Conservation (phyloP, 2,797 vertebrate genomes). For the Sebastes steindachneri region DNA sequence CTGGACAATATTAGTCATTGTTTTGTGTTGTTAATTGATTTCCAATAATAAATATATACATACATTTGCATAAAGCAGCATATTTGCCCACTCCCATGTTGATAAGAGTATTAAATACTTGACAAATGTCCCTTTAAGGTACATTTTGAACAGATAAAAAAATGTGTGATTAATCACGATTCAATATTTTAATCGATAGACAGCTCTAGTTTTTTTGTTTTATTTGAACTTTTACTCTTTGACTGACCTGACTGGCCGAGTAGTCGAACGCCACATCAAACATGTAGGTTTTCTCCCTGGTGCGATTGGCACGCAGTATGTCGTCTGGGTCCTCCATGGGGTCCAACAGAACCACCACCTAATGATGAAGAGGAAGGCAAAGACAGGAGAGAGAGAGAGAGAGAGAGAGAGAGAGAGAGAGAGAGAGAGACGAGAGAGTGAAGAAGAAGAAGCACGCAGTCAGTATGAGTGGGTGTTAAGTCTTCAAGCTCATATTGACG, state of each 20-base stretch:
- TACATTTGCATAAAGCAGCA: no score
- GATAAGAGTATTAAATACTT: no score
- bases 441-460: not conserved
- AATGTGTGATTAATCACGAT: no score
- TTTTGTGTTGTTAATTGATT: no score
- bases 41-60: no score
- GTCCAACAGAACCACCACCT: slow-evolving; percentile 95
- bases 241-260: slow-evolving; percentile 86
- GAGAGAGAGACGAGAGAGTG: not conserved
- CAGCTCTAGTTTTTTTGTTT: not conserved
- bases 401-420: not conserved
- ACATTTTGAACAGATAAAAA: no score
- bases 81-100: no score
- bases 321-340: slow-evolving; percentile 91
- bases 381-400: not conserved
- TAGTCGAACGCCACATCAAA: slow-evolving; percentile 93
- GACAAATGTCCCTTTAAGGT: no score
- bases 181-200: no score
- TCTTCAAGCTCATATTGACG: not conserved
- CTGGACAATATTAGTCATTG: no score
- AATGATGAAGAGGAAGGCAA: slow-evolving; percentile 9
- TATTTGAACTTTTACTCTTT: not conserved
- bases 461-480: not conserved
- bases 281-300: slow-evolving; percentile 92
- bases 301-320: slow-evolving; percentile 88